Percentiles rank a stretch among this genome's conserved stretches.
Evolutionary conservation across 2,888 invertebrate genomes (phyloP).

Genomic region (Stramonita haemastoma): DNA sequence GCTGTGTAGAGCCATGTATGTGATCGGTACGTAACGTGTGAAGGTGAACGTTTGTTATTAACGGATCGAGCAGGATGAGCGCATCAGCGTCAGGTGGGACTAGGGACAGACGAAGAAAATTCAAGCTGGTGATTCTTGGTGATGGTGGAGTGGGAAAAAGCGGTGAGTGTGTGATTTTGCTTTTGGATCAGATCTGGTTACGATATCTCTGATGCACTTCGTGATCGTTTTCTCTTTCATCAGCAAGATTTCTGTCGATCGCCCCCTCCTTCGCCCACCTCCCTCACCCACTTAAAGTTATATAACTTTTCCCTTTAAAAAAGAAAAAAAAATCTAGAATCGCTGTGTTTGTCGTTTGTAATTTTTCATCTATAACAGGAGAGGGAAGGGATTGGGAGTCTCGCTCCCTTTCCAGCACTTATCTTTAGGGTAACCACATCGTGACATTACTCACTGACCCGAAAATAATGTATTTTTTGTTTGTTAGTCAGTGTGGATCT

Average conservation of each 20-base stretch:
- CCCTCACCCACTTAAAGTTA: too few species aligned
- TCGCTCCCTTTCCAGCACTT: too few species aligned
- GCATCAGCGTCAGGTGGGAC: slow-evolving; percentile 19
- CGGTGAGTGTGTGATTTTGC: slow-evolving; percentile 79
- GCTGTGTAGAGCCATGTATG: neutral
- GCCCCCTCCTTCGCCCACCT: too few species aligned
- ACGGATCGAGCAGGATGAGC: slow-evolving; percentile 26
- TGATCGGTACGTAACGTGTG: neutral
- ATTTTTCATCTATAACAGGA: too few species aligned
- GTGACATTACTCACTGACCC: too few species aligned
- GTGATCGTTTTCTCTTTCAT: neutral
- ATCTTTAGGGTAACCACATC: too few species aligned
- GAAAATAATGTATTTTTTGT: too few species aligned
- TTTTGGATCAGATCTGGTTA: neutral
- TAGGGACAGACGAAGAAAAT: slow-evolving; percentile 74
- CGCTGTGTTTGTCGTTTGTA: too few species aligned
- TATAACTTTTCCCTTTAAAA: too few species aligned
- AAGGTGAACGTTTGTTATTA: neutral
- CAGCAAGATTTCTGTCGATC: neutral
- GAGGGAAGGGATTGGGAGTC: too few species aligned
- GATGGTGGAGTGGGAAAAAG: slow-evolving; percentile 96
- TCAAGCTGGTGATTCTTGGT: slow-evolving; percentile 93
- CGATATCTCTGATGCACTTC: neutral
- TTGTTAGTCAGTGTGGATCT: too few species aligned
- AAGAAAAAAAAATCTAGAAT: too few species aligned